Base-by-base conservation (phyloP, 2,888 invertebrate species). In the Nemotelus pantherinus region DNA sequence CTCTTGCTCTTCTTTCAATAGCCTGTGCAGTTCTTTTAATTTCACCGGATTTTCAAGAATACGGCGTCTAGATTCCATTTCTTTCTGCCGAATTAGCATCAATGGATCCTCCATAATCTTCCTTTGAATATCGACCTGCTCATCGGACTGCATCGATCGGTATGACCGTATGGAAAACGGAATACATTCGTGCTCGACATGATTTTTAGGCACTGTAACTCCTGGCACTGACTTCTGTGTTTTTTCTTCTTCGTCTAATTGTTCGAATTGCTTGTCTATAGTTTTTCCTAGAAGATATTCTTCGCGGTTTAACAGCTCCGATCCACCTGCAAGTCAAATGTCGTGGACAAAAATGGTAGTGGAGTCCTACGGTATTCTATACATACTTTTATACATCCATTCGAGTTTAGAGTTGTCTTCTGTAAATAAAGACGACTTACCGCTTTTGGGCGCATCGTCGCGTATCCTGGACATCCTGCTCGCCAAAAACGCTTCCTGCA, bases 101-200 rank as follows among this genome's bases (percentile, higher is more conserved):
- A 98, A 87, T 0, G 98, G 98, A 89, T 98, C 98, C 86, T 98
- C 98, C 84, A 97, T 91, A 80, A 97, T 90, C 88, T 98, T 98
- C 41, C 96, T 91, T 65, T 91, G 92, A 83, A 97, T 89, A 85
- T 98, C 97, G 9, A 97, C 94, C 88, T 95, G 93, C 76, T 92
- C 90, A 44, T 90, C 90, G 2, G 89, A 89, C 78, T 89, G 87
- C 74, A 87, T 71, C 79, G 85, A 86, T n/a, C 84, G 84, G 68
- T 86, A 86, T 48, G 85, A 89, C 58, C 92, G 86, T 81, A 93
- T 89, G 0, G 92, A 92, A 71, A 91, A 93, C n/a, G 95, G 94
- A 76, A 95, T 92, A 81, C 91, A 91, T 85, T 94, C 94, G 82
- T 92, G 91, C 83, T 93, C 94, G 0, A 91, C 89, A 84, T 92